These are phyloP conservation scores for Xiphophorus couchianus DNA, from an alignment of 2,113 vertebrate species.

Conservation along the genomic window DNA sequence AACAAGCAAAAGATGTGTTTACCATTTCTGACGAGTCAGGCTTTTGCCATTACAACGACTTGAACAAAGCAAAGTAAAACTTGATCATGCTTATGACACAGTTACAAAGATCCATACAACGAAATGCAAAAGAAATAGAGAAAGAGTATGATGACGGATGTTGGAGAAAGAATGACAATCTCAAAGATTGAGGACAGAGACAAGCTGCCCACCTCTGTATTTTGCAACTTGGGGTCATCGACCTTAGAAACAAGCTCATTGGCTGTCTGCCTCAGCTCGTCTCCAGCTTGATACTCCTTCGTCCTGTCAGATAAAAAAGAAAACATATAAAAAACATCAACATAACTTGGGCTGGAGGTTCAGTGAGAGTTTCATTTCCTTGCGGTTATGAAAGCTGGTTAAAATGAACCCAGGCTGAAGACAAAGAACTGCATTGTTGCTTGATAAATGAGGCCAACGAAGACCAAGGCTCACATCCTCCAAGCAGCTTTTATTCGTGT, in stretches of 20 bases:
- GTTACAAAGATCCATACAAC: not conserved
- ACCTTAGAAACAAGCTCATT: constrained; percentile 95
- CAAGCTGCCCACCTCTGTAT: constrained; percentile 89
- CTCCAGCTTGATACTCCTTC: constrained; percentile 91
- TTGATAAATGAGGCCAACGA: constrained; percentile 2
- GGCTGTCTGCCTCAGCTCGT: constrained; percentile 90
- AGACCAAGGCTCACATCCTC: not conserved
- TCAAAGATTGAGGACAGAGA: not conserved
- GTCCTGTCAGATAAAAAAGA: constrained; percentile 78
- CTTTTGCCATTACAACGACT: constrained; percentile 10
- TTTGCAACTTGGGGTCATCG: constrained; percentile 93
- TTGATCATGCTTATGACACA: not conserved
- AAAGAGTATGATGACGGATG: constrained; percentile 49
- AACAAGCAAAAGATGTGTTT: constrained; percentile 64
- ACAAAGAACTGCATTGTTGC: constrained; percentile 1
- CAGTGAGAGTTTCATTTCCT: not conserved
- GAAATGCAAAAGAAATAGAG: constrained; percentile 36
- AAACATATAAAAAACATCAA: not conserved
- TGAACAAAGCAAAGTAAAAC: constrained; percentile 7
- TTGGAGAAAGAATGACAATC: constrained; percentile 33
- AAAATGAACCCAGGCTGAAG: constrained; percentile 11
- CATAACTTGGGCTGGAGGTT: not conserved
- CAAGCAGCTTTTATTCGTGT: not conserved
- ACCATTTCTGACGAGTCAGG: constrained; percentile 38
- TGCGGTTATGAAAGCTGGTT: not conserved